phyloP scores from a whole-genome alignment of 2,113 vertebrate species.

The Dipodomys ordii region DNA sequence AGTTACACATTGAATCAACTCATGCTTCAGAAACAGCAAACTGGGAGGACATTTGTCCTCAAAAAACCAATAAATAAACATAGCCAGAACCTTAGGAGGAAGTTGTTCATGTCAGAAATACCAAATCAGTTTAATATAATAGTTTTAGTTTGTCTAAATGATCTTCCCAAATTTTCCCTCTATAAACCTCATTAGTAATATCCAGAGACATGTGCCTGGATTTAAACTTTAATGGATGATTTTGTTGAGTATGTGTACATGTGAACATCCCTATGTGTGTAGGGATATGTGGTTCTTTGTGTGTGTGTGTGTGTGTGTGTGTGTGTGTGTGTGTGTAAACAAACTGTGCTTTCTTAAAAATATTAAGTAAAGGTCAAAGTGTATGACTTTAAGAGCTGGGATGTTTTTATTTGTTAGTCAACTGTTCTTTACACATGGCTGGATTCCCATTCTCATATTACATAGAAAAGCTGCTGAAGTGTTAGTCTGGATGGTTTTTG shows the following conservation, averaged over 20 bases:
- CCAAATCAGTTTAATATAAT: neutral
- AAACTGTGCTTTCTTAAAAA: conserved; percentile 39
- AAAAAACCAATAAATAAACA: neutral
- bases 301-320: neutral
- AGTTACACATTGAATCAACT: neutral
- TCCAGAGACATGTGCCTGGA: neutral
- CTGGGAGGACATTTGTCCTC: neutral
- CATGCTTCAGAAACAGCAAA: neutral
- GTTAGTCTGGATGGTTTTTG: conserved; percentile 26
- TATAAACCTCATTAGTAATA: conserved; percentile 25
- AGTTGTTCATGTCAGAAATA: neutral
- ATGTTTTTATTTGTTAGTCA: conserved; percentile 60
- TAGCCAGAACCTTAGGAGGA: neutral
- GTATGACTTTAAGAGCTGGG: conserved; percentile 51
- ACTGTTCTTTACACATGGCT: conserved; percentile 50
- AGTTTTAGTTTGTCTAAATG: neutral
- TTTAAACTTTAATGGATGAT: neutral
- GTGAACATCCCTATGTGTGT: neutral
- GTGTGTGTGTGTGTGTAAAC: neutral
- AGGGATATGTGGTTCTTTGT: neutral
- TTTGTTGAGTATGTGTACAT: too few relatives aligned
- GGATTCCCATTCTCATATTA: neutral
- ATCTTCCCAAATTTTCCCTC: conserved; percentile 21
- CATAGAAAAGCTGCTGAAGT: conserved; percentile 58
- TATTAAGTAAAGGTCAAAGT: conserved; percentile 53